Conservation (phyloP, 1,140 invertebrate genomes). For the Campoletis sonorensis region DNA sequence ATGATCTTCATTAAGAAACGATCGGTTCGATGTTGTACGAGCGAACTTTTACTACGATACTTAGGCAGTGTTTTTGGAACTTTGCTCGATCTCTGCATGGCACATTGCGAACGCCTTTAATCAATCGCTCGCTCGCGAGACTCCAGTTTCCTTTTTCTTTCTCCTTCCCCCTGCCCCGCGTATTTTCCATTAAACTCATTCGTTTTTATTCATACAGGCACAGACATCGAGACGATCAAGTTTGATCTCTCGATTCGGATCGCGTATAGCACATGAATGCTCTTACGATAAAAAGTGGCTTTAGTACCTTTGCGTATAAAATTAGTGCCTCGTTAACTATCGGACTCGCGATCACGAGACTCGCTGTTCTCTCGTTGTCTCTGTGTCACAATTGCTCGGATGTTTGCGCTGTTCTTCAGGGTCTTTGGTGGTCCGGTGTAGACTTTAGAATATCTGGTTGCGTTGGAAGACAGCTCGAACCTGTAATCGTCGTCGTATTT, state of each 20-base stretch:
- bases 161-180: background rate
- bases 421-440: slow-evolving; percentile 86
- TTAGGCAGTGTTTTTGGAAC: slow-evolving; percentile 65
- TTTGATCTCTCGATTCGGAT: slow-evolving; percentile 1
- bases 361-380: background rate
- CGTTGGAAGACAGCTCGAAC: slow-evolving; percentile 77
- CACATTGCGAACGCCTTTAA: slow-evolving; percentile 18
- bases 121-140: background rate
- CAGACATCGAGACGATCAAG: background rate
- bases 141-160: background rate
- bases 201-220: background rate
- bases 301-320: slow-evolving; percentile 30
- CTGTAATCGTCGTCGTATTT: slow-evolving; percentile 68
- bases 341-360: background rate
- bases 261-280: slow-evolving; percentile 12
- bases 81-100: slow-evolving; percentile 48
- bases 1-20: slow-evolving; percentile 43
- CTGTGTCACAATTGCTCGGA: slow-evolving; percentile 18
- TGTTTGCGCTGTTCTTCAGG: slow-evolving; percentile 60
- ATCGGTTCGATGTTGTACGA: slow-evolving; percentile 63
- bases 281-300: slow-evolving; percentile 39
- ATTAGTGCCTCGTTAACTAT: slow-evolving; percentile 27
- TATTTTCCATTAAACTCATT: too few species aligned
- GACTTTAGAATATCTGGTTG: slow-evolving; percentile 91
- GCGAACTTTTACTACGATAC: slow-evolving; percentile 50